A percentile compares a stretch with the other conserved stretches of the same genome.
These are phyloP conservation scores for Mus spretus DNA, from an alignment of 2,797 vertebrate genomes.

Conservation along the genomic window DNA sequence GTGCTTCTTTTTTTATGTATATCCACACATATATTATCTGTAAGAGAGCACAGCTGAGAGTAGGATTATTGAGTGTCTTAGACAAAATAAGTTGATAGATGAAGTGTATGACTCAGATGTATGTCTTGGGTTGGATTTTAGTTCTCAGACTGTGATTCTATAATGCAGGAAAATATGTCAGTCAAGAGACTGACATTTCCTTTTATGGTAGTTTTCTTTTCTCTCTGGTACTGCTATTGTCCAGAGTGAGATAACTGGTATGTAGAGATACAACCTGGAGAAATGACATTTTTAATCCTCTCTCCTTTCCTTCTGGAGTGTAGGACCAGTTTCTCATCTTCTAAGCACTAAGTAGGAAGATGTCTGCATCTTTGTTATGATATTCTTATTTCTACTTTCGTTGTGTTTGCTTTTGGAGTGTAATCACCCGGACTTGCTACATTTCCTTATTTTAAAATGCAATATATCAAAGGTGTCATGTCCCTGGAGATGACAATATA, in stretches of 20 bases:
- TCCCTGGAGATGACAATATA: slow-evolving; percentile 50
- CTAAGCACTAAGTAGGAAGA: slow-evolving; percentile 39
- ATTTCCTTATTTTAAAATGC: slow-evolving; percentile 64
- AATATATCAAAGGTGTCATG: slow-evolving; percentile 8
- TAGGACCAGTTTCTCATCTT: slow-evolving; percentile 53
- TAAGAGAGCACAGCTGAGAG: neutral
- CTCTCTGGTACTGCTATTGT: neutral
- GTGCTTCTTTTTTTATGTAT: neutral
- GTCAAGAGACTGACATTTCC: slow-evolving; percentile 16
- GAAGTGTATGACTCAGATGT: neutral
- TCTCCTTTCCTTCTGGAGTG: slow-evolving; percentile 44
- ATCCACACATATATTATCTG: neutral
- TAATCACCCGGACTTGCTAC: slow-evolving; percentile 21
- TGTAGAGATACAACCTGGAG: neutral
- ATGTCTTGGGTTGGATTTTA: neutral
- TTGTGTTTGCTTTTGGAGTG: slow-evolving; percentile 52
- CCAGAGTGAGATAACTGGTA: neutral
- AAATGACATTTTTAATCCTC: slow-evolving; percentile 46
- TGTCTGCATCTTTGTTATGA: neutral
- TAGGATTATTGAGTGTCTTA: neutral
- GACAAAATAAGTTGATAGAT: neutral
- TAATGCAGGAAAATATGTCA: neutral
- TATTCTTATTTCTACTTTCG: slow-evolving; percentile 10
- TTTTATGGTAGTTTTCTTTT: neutral
- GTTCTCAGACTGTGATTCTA: slow-evolving; percentile 31